Evolutionary conservation across 2,888 invertebrate species (phyloP).

Genomic region (Phaedon cochleariae): DNA sequence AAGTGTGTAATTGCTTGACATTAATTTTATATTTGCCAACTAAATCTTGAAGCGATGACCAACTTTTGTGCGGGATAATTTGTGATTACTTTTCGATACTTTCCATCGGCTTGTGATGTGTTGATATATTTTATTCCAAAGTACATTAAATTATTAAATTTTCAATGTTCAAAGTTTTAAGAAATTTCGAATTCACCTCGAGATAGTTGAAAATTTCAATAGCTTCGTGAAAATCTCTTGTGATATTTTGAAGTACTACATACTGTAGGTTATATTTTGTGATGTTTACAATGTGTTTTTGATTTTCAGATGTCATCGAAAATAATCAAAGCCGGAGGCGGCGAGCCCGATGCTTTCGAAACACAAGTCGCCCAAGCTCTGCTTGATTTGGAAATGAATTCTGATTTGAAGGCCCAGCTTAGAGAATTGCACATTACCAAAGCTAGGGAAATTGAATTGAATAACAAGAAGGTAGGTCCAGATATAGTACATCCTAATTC

Average conservation of each 20-base stretch:
- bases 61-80: conserved; percentile 40
- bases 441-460: conserved; percentile 92
- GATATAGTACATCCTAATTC: too few relatives aligned
- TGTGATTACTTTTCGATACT: conserved; percentile 32
- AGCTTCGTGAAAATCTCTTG: too few relatives aligned
- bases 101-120: too few relatives aligned
- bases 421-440: conserved; percentile 94
- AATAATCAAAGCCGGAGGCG: conserved; percentile 88
- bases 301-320: conserved; percentile 83
- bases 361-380: conserved; percentile 93
- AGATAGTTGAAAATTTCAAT: too few relatives aligned
- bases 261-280: too few relatives aligned
- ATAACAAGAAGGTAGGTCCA: conserved; percentile 89
- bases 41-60: conserved; percentile 34
- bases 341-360: conserved; percentile 93
- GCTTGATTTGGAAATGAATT: conserved; percentile 95
- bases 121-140: too few relatives aligned
- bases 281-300: too few relatives aligned
- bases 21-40: neutral
- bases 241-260: too few relatives aligned
- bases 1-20: neutral
- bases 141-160: too few relatives aligned
- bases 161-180: neutral
- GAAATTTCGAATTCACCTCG: too few relatives aligned
- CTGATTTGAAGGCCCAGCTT: conserved; percentile 95